Evolutionary conservation across 2,113 vertebrate species (phyloP).

Genomic region (Campylorhamphus procurvoides): DNA sequence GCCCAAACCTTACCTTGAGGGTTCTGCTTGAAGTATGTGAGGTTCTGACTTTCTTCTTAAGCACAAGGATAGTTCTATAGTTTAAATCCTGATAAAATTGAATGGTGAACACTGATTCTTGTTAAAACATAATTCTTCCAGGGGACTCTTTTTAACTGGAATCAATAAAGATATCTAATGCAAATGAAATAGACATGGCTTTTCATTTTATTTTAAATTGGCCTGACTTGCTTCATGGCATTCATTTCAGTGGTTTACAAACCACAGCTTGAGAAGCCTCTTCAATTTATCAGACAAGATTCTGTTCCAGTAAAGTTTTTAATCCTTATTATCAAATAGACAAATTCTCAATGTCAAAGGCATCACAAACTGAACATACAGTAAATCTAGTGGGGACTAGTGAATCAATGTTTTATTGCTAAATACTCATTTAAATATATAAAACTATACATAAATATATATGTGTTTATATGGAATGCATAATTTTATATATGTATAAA

Average conservation of each 20-base stretch:
- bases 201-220: conserved; percentile 18
- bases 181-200: not conserved
- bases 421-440: not conserved
- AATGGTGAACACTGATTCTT: not conserved
- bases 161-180: not conserved
- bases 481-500: not conserved
- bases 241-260: conserved; percentile 18
- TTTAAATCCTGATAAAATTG: not conserved
- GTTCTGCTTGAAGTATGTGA: not conserved
- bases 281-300: not conserved
- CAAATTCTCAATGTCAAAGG: not conserved
- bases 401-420: not conserved
- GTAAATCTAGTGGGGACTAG: not conserved
- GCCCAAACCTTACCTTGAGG: not conserved
- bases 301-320: not conserved
- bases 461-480: not conserved
- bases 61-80: not conserved
- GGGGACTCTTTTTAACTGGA: not conserved
- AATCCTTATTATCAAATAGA: not conserved
- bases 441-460: not conserved
- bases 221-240: not conserved
- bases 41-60: conserved; percentile 25
- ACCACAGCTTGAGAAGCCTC: not conserved
- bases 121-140: not conserved
- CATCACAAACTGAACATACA: not conserved